Evolutionary conservation across 2,888 invertebrate species (phyloP).

Genomic region (Drosophila meridionalis): DNA sequence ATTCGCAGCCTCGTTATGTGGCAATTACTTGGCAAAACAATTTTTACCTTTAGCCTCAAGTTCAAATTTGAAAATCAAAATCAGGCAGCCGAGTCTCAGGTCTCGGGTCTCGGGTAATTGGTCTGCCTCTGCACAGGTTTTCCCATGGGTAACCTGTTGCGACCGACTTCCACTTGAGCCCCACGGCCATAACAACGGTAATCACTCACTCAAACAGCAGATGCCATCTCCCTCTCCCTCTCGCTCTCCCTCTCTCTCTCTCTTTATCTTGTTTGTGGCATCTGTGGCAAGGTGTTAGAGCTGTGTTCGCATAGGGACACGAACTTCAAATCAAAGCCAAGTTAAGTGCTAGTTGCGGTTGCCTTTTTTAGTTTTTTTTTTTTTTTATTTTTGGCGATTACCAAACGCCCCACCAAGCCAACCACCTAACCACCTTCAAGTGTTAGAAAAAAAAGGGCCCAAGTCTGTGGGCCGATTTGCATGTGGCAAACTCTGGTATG

Average conservation of each 20-base stretch:
- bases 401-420: conserved; percentile 13
- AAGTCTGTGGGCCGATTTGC: conserved; percentile 40
- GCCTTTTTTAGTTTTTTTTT: conserved; percentile 8
- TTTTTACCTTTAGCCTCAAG: conserved; percentile 85
- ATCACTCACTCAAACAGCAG: conserved; percentile 75
- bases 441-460: conserved; percentile 66
- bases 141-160: conserved; percentile 82
- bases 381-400: conserved; percentile 11
- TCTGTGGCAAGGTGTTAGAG: conserved; percentile 71
- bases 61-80: conserved; percentile 84
- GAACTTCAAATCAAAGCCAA: conserved; percentile 84
- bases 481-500: conserved; percentile 52
- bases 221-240: conserved; percentile 1
- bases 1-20: conserved; percentile 70
- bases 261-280: conserved; percentile 9
- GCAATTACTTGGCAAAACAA: conserved; percentile 84
- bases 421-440: conserved; percentile 16
- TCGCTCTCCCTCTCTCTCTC: neutral
- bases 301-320: conserved; percentile 81
- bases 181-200: conserved; percentile 56
- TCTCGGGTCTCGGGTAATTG: conserved; percentile 60
- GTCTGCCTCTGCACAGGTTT: conserved; percentile 61
- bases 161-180: conserved; percentile 62
- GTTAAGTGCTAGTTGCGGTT: conserved; percentile 76
- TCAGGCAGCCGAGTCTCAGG: conserved; percentile 51